Evolutionary conservation across 2,113 vertebrate species (phyloP).

Genomic region (Varanus salvator): DNA sequence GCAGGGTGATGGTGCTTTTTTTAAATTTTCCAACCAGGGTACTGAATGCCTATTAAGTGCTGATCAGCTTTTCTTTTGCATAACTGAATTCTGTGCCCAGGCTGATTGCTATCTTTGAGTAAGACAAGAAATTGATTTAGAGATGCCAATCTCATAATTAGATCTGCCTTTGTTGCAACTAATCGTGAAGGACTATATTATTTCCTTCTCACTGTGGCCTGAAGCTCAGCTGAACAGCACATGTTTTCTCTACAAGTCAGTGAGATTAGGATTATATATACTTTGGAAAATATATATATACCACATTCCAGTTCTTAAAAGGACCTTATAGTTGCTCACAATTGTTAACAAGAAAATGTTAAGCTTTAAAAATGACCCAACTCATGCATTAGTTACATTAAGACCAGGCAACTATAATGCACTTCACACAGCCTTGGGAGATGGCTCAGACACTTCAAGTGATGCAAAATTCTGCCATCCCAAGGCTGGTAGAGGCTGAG

Average conservation of each 20-base stretch:
- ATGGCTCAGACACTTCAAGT: not conserved
- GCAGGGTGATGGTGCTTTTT: not conserved
- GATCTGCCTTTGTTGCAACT: no score
- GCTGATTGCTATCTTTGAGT: not conserved
- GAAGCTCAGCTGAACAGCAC: not conserved
- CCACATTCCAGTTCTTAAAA: no score
- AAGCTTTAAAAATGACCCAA: no score
- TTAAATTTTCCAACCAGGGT: not conserved
- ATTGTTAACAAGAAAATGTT: no score
- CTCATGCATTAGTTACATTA: no score
- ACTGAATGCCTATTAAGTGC: not conserved
- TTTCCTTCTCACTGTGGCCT: not conserved
- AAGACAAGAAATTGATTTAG: not conserved
- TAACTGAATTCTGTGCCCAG: not conserved
- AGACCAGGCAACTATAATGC: not conserved
- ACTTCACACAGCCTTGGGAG: not conserved
- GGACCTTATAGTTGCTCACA: no score
- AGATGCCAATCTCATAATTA: not conserved
- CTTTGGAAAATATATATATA: no score
- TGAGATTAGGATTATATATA: not conserved
- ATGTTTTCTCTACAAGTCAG: not conserved
- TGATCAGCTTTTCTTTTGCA: not conserved
- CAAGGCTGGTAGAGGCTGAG: not conserved
- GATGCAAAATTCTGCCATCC: not conserved
- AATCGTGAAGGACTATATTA: not conserved